Conservation (phyloP, 2,888 invertebrate species). For the Cephalotes varians region DNA sequence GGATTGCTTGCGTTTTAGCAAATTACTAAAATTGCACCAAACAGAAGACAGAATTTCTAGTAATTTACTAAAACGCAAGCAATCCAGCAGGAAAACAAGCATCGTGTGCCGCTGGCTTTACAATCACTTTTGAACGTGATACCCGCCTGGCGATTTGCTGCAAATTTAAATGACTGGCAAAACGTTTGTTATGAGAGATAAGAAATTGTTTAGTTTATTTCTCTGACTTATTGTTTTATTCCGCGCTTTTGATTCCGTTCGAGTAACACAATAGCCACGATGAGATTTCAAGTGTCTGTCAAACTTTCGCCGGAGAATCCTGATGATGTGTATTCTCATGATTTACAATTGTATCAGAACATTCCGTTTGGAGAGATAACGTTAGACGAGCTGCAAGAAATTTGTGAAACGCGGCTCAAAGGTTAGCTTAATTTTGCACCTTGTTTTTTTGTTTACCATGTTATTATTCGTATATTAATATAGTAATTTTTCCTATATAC, state of each 20-base stretch:
- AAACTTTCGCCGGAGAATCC: background rate
- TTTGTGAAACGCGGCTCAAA: constrained; percentile 40
- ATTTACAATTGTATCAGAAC: constrained; percentile 58
- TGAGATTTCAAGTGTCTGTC: background rate
- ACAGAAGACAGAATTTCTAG: too few relatives aligned
- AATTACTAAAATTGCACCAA: too few relatives aligned
- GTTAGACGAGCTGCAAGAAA: constrained; percentile 48
- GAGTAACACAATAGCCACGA: background rate
- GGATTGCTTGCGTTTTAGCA: too few relatives aligned
- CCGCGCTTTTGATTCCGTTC: background rate
- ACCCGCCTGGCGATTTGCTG: background rate
- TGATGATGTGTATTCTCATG: constrained; percentile 15
- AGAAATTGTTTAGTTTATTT: background rate
- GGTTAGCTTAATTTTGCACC: constrained; percentile 35
- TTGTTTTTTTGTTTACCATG: constrained; percentile 7
- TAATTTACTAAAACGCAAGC: too few relatives aligned
- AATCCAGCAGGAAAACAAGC: too few relatives aligned
- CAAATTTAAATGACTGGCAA: constrained; percentile 9
- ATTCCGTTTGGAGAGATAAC: constrained; percentile 63
- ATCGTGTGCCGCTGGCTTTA: too few relatives aligned
- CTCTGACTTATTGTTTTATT: background rate
- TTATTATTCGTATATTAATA: constrained; percentile 4
- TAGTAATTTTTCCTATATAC: background rate
- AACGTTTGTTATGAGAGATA: background rate
- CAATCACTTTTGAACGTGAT: background rate